phyloP scores from a whole-genome alignment of 2,113 vertebrate genomes.

The Otolemur garnettii region DNA sequence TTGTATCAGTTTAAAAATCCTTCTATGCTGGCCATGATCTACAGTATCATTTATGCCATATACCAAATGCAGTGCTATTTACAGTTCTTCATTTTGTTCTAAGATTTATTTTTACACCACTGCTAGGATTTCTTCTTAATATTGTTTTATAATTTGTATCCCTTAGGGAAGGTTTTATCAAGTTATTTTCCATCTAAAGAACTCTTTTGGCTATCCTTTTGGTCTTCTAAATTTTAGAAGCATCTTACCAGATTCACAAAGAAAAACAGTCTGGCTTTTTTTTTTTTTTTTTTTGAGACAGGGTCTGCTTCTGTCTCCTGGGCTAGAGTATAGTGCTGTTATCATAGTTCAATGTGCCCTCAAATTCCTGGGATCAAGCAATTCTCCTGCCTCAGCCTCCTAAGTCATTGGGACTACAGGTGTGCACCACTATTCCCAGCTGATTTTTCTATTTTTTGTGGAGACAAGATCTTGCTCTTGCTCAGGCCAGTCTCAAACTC shows the following conservation, averaged over 20 bases:
- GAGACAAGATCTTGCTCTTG: no score
- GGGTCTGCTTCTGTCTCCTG: no score
- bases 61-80: neutral
- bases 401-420: no score
- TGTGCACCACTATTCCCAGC: no score
- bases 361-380: no score
- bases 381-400: no score
- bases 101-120: neutral
- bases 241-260: neutral
- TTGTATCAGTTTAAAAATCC: neutral
- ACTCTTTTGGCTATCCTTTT: neutral
- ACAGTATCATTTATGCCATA: neutral
- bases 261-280: neutral
- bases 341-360: no score
- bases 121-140: neutral
- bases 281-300: no score
- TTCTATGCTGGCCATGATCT: neutral
- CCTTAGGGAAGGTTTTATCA: neutral
- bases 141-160: neutral
- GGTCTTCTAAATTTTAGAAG: conserved; percentile 20
- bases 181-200: neutral
- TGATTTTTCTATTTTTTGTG: no score
- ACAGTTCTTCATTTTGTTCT: neutral
- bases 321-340: no score
- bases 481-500: no score